These are phyloP conservation scores for Polypedilum vanderplanki DNA, from an alignment of 1,140 invertebrate species.

Conservation along the genomic window DNA sequence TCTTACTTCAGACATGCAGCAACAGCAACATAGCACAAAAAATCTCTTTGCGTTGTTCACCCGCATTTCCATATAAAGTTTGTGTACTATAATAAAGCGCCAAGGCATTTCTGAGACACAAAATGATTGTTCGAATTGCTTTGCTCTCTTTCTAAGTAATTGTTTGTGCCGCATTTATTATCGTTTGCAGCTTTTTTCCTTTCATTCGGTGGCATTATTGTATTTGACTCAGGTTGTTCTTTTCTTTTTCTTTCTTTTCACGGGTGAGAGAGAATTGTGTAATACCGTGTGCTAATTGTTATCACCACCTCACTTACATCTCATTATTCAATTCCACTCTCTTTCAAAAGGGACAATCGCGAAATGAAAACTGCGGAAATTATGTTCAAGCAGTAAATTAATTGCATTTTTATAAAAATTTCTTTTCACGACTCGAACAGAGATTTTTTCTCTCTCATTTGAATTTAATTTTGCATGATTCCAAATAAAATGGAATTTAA, in stretches of 20 bases:
- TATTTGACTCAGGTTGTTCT: neutral
- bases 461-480: neutral
- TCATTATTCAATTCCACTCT: neutral
- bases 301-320: neutral
- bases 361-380: neutral
- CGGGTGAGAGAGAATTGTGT: slow-evolving; percentile 8
- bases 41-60: slow-evolving; percentile 16
- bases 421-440: neutral
- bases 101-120: neutral
- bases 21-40: neutral
- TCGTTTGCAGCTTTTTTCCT: neutral
- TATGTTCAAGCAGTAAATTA: neutral
- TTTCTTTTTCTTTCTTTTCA: neutral
- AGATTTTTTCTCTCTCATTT: neutral
- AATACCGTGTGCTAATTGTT: slow-evolving; percentile 6
- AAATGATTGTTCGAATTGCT: slow-evolving; percentile 8
- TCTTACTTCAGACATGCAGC: neutral
- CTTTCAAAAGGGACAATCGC: neutral
- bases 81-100: neutral
- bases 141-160: slow-evolving; percentile 7
- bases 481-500: neutral
- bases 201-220: neutral
- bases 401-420: neutral
- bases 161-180: neutral
- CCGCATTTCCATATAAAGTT: slow-evolving; percentile 11